Evolutionary conservation across 2,113 vertebrate species (phyloP).

Genomic region (Thermophis baileyi): DNA sequence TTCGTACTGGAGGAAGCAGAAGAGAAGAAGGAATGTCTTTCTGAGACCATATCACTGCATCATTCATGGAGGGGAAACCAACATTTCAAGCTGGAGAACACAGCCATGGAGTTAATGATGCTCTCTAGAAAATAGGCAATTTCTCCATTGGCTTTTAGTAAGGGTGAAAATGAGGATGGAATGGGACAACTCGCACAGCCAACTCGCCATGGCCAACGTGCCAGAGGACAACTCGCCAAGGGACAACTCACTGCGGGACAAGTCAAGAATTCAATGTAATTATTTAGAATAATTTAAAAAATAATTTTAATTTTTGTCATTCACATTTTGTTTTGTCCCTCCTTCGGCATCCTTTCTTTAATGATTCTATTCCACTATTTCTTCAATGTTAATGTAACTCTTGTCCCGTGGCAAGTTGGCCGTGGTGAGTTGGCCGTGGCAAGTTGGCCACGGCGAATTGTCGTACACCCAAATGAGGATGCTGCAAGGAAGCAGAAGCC

Average conservation of each 20-base stretch:
- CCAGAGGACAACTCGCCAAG: background rate
- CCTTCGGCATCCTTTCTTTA: background rate
- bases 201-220: background rate
- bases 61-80: too few relatives aligned
- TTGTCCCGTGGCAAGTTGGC: background rate
- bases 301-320: background rate
- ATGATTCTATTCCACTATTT: background rate
- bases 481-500: background rate
- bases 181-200: background rate
- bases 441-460: background rate
- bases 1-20: background rate
- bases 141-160: background rate
- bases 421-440: rapidly evolving
- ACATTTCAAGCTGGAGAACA: background rate
- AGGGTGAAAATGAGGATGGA: background rate
- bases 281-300: background rate
- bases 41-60: background rate
- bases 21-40: background rate
- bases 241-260: background rate
- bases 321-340: background rate
- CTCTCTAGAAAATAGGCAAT: background rate
- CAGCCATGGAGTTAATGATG: background rate
- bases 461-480: background rate
- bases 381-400: background rate
- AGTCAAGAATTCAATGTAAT: background rate